phyloP scores from a whole-genome alignment of 1,140 invertebrate species.

The Hesperophylax magnus region DNA sequence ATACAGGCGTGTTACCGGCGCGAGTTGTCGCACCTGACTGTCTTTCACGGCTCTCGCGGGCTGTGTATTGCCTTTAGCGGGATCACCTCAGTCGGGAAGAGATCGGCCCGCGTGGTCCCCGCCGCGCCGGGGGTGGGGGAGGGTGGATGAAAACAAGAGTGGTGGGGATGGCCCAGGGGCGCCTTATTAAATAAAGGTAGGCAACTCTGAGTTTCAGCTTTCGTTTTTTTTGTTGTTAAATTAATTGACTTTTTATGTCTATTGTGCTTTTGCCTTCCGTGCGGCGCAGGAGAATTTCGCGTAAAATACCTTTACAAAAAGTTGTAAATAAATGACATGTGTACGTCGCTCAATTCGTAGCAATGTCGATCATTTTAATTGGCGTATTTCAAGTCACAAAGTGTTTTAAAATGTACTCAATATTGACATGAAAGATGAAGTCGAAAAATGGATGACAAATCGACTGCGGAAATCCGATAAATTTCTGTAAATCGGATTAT shows the following conservation, averaged over 20 bases:
- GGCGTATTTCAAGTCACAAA: too few relatives aligned
- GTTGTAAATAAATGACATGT: too few relatives aligned
- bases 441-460: too few relatives aligned
- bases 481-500: too few relatives aligned
- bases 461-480: too few relatives aligned
- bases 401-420: too few relatives aligned
- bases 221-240: constrained; percentile 1
- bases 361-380: too few relatives aligned
- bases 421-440: too few relatives aligned
- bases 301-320: too few relatives aligned
- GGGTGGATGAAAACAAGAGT: neutral
- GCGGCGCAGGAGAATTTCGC: too few relatives aligned
- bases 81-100: constrained; percentile 20
- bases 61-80: neutral
- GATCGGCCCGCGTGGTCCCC: neutral
- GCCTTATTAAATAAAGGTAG: neutral
- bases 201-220: neutral
- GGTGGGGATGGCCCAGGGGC: constrained; percentile 1
- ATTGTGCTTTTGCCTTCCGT: too few relatives aligned
- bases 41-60: neutral
- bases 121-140: neutral
- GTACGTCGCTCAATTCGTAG: too few relatives aligned
- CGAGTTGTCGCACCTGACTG: constrained; percentile 34
- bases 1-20: neutral
- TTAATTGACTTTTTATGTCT: neutral